Conservation (phyloP, 2,888 invertebrate genomes). For the Oligia latruncula region DNA sequence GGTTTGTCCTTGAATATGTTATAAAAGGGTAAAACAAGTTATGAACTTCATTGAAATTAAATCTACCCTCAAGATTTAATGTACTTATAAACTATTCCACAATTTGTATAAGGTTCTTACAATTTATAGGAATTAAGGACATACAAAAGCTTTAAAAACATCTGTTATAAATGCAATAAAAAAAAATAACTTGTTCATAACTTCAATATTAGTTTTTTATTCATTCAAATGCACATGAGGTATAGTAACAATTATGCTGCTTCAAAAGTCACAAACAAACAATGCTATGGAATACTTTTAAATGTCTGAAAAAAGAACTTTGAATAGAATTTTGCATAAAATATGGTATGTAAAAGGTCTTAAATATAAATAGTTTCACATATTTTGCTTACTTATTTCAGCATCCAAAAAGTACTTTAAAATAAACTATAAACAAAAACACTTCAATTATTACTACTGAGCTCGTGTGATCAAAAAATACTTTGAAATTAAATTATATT, state of each 20-base stretch:
- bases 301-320: not conserved
- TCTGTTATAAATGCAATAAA: not conserved
- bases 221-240: constrained; percentile 28
- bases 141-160: not conserved
- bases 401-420: not conserved
- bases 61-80: constrained; percentile 58
- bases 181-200: not conserved
- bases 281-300: not conserved
- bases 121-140: not conserved
- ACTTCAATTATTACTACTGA: not conserved
- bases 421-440: not conserved
- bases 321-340: not conserved
- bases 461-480: not conserved
- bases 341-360: not conserved
- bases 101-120: not conserved
- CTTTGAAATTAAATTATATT: not conserved
- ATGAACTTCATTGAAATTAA: constrained; percentile 20
- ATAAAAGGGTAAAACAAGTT: constrained; percentile 57
- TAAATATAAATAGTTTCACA: not conserved
- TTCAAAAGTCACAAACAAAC: not conserved
- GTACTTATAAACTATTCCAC: not conserved
- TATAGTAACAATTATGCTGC: constrained; percentile 6
- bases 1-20: constrained; percentile 39
- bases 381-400: not conserved
- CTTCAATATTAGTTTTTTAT: not conserved